Percentiles rank a stretch among this genome's conserved stretches.
Evolutionary conservation across 2,113 vertebrate species (phyloP).

Genomic region (Formicarius rufipectus): DNA sequence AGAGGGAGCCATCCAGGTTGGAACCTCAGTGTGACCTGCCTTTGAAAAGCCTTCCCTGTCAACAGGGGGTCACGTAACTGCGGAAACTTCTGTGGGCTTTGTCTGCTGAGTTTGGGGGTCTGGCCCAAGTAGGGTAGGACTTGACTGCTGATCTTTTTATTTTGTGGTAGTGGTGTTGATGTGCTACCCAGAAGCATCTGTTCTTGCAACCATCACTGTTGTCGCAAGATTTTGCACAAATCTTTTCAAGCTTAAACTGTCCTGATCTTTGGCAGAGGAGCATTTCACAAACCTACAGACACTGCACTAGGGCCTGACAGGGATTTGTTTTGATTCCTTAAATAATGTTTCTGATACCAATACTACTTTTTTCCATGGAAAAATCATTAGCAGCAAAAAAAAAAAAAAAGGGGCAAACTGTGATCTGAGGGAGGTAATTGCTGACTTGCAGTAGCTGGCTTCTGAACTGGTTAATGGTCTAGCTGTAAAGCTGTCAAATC

Average conservation of each 20-base stretch:
- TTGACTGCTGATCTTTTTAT: neutral
- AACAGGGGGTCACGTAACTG: accelerated
- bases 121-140: neutral
- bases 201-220: neutral
- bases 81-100: neutral
- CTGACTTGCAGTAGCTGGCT: neutral
- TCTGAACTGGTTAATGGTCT: neutral
- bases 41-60: neutral
- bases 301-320: neutral
- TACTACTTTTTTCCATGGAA: neutral
- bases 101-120: neutral
- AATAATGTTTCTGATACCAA: neutral
- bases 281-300: neutral
- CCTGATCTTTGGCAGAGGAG: neutral
- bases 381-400: neutral
- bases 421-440: neutral
- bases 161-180: neutral
- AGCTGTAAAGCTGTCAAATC: neutral
- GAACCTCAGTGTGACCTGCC: neutral
- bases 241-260: neutral
- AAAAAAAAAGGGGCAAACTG: accelerated
- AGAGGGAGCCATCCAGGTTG: accelerated
- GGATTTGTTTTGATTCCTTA: neutral
- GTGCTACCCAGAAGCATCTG: neutral
- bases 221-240: neutral